A percentile compares a stretch with the other conserved stretches of the same genome.
These are phyloP conservation scores for Sebastes aleutianus DNA, from an alignment of 2,797 vertebrate genomes.

Conservation along the genomic window DNA sequence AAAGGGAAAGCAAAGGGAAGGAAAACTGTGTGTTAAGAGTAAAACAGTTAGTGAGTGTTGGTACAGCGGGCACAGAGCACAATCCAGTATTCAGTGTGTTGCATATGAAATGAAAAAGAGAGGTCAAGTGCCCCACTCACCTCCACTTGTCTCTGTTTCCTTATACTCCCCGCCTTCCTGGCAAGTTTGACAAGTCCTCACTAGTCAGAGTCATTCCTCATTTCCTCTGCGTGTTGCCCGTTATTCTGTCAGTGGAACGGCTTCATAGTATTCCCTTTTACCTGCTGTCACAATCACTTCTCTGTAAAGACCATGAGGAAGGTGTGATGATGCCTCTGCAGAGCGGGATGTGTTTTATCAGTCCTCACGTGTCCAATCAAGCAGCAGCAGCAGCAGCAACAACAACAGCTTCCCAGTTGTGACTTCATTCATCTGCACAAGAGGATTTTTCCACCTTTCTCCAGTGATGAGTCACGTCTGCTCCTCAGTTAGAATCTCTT, in stretches of 20 bases:
- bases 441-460: background rate
- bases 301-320: background rate
- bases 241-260: background rate
- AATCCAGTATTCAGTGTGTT: background rate
- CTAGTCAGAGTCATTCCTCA: slow-evolving; percentile 32
- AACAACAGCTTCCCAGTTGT: background rate
- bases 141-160: slow-evolving; percentile 24
- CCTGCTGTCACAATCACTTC: background rate
- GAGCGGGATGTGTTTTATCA: background rate
- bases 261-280: background rate
- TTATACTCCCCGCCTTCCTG: slow-evolving; percentile 6
- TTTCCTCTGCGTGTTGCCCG: background rate
- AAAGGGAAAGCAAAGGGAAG: background rate
- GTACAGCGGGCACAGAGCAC: background rate
- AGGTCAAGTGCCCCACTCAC: slow-evolving; percentile 29
- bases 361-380: background rate
- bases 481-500: background rate
- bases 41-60: background rate
- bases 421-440: slow-evolving; percentile 4
- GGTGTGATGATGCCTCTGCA: background rate
- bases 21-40: background rate
- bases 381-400: slow-evolving; percentile 12
- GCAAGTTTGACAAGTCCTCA: slow-evolving; percentile 22
- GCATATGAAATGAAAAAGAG: background rate
- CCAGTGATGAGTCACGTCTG: background rate